Base-by-base conservation (phyloP, 2,888 invertebrate species). In the Vannuccia rotundouncinata region DNA sequence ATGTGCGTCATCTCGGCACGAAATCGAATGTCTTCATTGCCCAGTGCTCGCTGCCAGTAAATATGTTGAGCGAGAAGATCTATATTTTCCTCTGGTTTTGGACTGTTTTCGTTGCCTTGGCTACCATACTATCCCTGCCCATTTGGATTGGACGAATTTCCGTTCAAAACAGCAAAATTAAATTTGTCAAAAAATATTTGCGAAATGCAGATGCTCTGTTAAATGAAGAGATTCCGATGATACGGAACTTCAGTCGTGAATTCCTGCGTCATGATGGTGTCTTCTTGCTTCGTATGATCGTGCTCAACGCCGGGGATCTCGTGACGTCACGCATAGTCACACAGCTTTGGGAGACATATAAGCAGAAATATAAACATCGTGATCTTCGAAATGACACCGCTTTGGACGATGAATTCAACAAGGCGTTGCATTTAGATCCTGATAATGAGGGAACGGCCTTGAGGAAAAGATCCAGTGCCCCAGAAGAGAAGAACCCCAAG, bases 61-160 rank as follows among this genome's bases (percentile, higher is more conserved):
- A 80, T 29, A 80, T 80, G 80, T 29, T 80, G n/a, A 81, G 29
- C 27, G 80, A 80, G 45, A 80, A 80, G 29, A 31, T 80, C 1
- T 80, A 81, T 59, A 80, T 80, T 0, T 80, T 80, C 29, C 79
- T 80, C 10, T 81, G 80, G 81, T 80, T 80, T 59, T 80, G 80
- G 81, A 27, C 25, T 5, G 45, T 81, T 13, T 25, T 17, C 27
- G 80, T 79, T 59, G n/a, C 28, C 17, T 5, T 79, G 28, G 28
- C 81, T 28, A 80, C 80, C 10, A 27, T 27, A 0, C 17, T 80
- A n/a, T 31, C 31, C 66, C 22, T 80, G 1, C 80, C 80, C 0
- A 5, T 80, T 1, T 80, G 80, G 80, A 22, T 80, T 0, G 22
- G n/a, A 1, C 27, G 80, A n/a, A 79, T 79, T 29, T 28, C 30